Conservation (phyloP, 2,113 vertebrate species). For the Pontoporia blainvillei region DNA sequence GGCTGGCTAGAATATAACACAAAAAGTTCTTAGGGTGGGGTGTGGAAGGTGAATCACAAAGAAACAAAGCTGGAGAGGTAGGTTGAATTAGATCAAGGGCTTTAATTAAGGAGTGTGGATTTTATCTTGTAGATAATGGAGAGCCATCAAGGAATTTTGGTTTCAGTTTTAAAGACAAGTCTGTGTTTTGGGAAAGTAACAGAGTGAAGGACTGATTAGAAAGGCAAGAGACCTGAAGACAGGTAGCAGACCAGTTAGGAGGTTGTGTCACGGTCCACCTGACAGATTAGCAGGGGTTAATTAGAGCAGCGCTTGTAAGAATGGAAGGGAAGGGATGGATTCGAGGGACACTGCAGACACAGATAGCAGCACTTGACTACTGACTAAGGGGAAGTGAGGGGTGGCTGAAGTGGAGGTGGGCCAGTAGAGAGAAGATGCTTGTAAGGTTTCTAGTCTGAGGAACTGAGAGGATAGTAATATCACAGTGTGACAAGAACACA, state of each 20-base stretch:
- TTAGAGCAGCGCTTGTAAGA: background rate
- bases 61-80: background rate
- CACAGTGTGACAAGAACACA: background rate
- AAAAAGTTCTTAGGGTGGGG: background rate
- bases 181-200: conserved; percentile 27
- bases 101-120: background rate
- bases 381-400: background rate
- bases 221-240: background rate
- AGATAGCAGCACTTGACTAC: background rate
- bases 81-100: background rate
- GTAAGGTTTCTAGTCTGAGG: background rate
- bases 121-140: background rate
- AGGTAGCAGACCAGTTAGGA: background rate
- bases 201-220: background rate
- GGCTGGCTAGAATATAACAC: background rate
- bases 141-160: background rate
- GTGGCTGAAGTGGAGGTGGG: background rate
- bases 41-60: background rate
- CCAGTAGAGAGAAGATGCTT: background rate
- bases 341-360: background rate
- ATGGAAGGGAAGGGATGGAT: background rate
- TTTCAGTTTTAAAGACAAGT: background rate
- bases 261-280: background rate
- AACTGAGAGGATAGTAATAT: background rate
- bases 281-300: background rate